These are phyloP conservation scores for Xanthorhoe spadicearia DNA, from an alignment of 2,888 invertebrate species.

Conservation along the genomic window DNA sequence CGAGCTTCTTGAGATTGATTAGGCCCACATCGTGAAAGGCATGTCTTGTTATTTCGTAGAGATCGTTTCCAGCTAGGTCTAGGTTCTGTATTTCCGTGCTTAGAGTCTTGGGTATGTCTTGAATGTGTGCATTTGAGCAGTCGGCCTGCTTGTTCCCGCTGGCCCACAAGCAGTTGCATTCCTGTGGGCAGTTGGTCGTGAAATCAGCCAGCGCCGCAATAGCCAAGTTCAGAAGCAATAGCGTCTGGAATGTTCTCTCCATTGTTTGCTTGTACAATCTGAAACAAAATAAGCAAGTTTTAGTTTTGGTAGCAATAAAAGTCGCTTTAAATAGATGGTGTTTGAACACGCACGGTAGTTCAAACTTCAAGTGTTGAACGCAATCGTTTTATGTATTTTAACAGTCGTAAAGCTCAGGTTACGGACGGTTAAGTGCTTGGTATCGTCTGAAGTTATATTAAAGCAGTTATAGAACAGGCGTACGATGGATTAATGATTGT, in stretches of 20 bases:
- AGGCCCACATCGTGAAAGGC: constrained; percentile 89
- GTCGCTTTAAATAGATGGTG: constrained; percentile 54
- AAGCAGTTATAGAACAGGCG: constrained; percentile 41
- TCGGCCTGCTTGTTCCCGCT: constrained; percentile 93
- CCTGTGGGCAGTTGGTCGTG: constrained; percentile 86
- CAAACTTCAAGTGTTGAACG: constrained; percentile 55
- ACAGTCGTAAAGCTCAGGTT: constrained; percentile 58
- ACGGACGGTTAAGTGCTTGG: constrained; percentile 47
- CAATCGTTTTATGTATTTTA: constrained; percentile 61
- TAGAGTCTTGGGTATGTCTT: constrained; percentile 88
- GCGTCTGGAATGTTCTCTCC: constrained; percentile 60
- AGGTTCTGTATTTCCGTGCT: constrained; percentile 89
- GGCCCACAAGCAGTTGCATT: constrained; percentile 94
- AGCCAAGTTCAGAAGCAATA: constrained; percentile 59
- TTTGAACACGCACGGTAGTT: constrained; percentile 55
- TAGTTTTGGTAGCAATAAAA: constrained; percentile 41
- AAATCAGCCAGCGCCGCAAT: constrained; percentile 75
- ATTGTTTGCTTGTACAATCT: constrained; percentile 63
- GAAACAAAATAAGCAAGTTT: constrained; percentile 63
- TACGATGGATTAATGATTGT: constrained; percentile 39
- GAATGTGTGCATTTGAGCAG: constrained; percentile 88
- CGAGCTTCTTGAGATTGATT: constrained; percentile 92
- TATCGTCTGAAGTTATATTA: constrained; percentile 47
- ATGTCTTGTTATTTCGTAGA: constrained; percentile 87
- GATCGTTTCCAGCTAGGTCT: constrained; percentile 89